Evolutionary conservation across 2,797 vertebrate genomes (phyloP), one percentile per base, ranked within the genome.

Genomic region (Eurystomus glaucurus): DNA sequence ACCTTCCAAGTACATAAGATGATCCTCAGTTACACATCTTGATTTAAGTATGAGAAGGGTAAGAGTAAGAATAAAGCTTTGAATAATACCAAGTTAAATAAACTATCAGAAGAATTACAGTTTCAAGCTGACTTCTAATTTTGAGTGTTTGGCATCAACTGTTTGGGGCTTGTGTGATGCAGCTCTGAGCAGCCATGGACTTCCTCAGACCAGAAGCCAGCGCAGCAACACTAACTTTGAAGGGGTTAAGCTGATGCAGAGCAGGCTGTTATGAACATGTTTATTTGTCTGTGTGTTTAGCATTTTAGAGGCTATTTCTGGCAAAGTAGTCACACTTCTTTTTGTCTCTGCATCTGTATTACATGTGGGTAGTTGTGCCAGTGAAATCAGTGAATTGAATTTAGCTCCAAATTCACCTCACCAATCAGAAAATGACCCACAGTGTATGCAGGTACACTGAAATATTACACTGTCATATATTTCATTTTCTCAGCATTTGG

Each of bases 401-500:
- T 94, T 85, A 80, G 35, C 55, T 91, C 25, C 72, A 72, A 90
- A 88, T 91, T 93, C 28, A 57, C 43, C 52, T 88, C 65, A 33
- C 79, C 0, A 9, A 82, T 62, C 70, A 79, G 77, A 93, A 68
- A 41, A 41, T 52, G 58, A 94, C 66, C 62, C 3, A 3, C 58
- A 62, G 26, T 54, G 51, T 65, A 43, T 1, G 1, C 19, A 66
- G 50, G 37, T 89, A 58, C 0, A 1, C 48, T 92, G 82, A 96
- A 81, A 96, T 95, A 95, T 96, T 70, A 64, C 71, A 19, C 48
- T 91, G 90, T 66, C 64, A 70, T 52, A 12, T 60, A 85, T 85
- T 95, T 94, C 7, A 88, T 96, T 96, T 94, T 90, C 90, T 88
- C 60, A n/a, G 52, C 1, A 1, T 91, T 68, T 60, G 55, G 46